Evolutionary conservation across 2,888 invertebrate species (phyloP).

Genomic region (Cistogaster globosa): DNA sequence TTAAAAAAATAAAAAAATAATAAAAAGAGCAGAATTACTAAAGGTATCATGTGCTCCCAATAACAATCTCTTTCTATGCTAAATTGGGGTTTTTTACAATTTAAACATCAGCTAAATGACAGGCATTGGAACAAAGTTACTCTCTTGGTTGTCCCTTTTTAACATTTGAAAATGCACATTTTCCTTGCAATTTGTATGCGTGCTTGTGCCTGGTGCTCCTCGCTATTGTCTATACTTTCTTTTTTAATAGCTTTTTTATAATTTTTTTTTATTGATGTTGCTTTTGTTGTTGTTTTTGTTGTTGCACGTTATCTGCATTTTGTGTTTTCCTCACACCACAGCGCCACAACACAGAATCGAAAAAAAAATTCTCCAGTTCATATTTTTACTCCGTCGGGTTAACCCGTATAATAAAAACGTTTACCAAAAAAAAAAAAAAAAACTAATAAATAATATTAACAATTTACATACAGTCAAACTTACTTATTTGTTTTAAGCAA

Average conservation of each 20-base stretch:
- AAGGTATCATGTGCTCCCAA: slow-evolving; percentile 36
- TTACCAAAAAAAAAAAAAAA: not conserved
- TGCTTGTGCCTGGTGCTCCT: slow-evolving; percentile 57
- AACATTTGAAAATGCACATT: slow-evolving; percentile 61
- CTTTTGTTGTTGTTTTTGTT: slow-evolving; percentile 36
- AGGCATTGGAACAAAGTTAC: slow-evolving; percentile 38
- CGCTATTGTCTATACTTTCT: slow-evolving; percentile 57
- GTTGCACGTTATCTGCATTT: slow-evolving; percentile 73
- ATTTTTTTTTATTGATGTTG: slow-evolving; percentile 18
- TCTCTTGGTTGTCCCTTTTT: slow-evolving; percentile 54
- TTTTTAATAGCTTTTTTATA: slow-evolving; percentile 46
- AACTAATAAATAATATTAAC: not conserved
- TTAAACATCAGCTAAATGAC: slow-evolving; percentile 33
- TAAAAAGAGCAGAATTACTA: slow-evolving; percentile 46
- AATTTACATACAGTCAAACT: not conserved
- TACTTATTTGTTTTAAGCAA: slow-evolving; percentile 11
- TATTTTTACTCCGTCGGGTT: slow-evolving; percentile 66
- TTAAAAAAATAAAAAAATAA: too few species aligned
- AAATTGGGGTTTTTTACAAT: slow-evolving; percentile 3
- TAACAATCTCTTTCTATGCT: slow-evolving; percentile 36
- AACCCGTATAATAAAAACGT: slow-evolving; percentile 63
- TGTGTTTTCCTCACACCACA: slow-evolving; percentile 66
- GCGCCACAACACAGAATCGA: slow-evolving; percentile 59
- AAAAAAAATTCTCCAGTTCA: slow-evolving; percentile 67
- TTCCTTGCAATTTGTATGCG: slow-evolving; percentile 52